Conservation (phyloP, 2,888 invertebrate genomes). For the Noctua janthe region DNA sequence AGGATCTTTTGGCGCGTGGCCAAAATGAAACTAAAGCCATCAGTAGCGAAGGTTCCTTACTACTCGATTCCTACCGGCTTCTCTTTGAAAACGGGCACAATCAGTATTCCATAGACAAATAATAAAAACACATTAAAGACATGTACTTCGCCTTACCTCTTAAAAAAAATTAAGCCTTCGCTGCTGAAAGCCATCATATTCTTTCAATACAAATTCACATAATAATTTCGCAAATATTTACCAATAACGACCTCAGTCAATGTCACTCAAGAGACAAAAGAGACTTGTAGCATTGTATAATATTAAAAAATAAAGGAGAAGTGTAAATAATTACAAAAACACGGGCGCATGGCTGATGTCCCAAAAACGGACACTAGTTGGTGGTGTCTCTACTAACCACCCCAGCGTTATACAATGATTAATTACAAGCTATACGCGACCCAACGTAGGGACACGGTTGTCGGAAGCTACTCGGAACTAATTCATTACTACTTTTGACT, state of each 20-base stretch:
- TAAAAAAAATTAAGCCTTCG: no score
- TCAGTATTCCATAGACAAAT: no score
- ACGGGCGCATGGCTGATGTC: background rate
- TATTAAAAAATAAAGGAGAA: background rate
- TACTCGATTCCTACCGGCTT: no score
- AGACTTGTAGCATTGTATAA: background rate
- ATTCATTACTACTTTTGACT: constrained; percentile 46
- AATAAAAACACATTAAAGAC: no score
- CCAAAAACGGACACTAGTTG: background rate
- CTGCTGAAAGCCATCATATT: background rate
- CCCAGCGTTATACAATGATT: constrained; percentile 59
- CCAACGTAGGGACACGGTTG: constrained; percentile 29
- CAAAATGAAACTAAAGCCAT: background rate
- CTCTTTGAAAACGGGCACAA: no score
- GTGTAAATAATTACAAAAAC: background rate
- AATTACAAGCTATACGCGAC: constrained; percentile 53
- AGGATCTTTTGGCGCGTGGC: background rate
- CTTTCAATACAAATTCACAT: background rate
- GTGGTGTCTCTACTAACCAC: constrained; percentile 24
- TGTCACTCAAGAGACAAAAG: background rate
- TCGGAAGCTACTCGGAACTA: constrained; percentile 37
- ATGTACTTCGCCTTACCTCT: no score
- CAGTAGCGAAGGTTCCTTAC: no score
- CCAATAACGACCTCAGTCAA: background rate
- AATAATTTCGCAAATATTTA: background rate